phyloP scores from a whole-genome alignment of 2,113 vertebrate species.

The Spea bombifrons region DNA sequence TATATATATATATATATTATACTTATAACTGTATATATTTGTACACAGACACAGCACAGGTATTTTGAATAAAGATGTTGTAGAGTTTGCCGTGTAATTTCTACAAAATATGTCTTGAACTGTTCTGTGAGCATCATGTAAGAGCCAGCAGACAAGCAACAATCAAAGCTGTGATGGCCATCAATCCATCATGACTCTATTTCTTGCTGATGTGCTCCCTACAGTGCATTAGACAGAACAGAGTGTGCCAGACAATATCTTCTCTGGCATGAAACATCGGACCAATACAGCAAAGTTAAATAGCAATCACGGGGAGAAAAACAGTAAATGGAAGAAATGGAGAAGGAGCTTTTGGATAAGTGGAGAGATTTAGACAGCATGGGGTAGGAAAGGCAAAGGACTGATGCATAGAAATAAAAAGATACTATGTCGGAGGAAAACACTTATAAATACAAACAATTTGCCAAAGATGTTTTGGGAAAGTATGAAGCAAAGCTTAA shows the following conservation, averaged over 20 bases:
- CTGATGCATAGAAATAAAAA: conserved; percentile 20
- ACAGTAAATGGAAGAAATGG: conserved; percentile 43
- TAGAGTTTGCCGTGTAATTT: conserved; percentile 39
- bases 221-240: conserved; percentile 45
- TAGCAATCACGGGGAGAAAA: conserved; percentile 45
- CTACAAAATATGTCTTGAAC: conserved; percentile 41
- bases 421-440: conserved; percentile 14
- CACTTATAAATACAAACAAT: conserved; percentile 25
- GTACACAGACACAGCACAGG: conserved; percentile 3
- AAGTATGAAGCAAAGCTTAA: not conserved
- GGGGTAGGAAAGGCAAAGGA: conserved; percentile 39
- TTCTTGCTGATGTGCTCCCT: conserved; percentile 44
- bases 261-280: conserved; percentile 38
- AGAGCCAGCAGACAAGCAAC: conserved; percentile 33
- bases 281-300: conserved; percentile 44
- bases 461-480: conserved; percentile 1
- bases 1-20: not conserved
- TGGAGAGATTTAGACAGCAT: conserved; percentile 49
- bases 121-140: conserved; percentile 27
- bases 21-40: not conserved
- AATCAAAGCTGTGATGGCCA: conserved; percentile 44
- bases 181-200: conserved; percentile 47
- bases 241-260: conserved; percentile 43
- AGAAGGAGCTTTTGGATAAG: conserved; percentile 44
- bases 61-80: conserved; percentile 13